Percentiles rank a stretch among this genome's conserved stretches.
Evolutionary conservation across 2,797 vertebrate genomes (phyloP).

Genomic region (Yasuhikotakia modesta): DNA sequence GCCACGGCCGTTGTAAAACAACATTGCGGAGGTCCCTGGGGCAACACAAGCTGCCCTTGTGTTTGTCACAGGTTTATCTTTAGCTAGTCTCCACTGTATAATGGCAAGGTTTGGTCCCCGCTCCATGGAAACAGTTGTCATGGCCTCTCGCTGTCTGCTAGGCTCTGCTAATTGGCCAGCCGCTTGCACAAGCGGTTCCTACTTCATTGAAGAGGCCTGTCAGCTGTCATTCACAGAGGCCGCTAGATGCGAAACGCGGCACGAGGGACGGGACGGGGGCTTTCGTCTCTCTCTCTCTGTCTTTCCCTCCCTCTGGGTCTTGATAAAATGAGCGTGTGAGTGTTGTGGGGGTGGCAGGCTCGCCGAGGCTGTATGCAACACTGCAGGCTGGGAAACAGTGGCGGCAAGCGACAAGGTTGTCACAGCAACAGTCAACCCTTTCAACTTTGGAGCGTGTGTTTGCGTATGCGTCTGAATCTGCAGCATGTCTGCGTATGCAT

Average conservation of each 20-base stretch:
- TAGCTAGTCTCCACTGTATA: slow-evolving; percentile 53
- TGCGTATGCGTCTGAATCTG: slow-evolving; percentile 39
- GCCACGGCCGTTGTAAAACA: neutral
- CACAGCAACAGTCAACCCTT: slow-evolving; percentile 58
- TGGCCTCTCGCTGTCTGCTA: slow-evolving; percentile 51
- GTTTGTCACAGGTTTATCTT: slow-evolving; percentile 62
- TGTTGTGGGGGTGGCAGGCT: slow-evolving; percentile 54
- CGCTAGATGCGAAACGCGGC: slow-evolving; percentile 20
- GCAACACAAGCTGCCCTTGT: slow-evolving; percentile 22
- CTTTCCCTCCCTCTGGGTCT: neutral
- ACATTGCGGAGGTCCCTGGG: slow-evolving; percentile 9
- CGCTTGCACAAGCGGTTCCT: slow-evolving; percentile 37
- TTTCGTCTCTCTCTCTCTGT: slow-evolving; percentile 23
- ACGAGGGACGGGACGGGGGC: neutral
- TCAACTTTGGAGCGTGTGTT: slow-evolving; percentile 32
- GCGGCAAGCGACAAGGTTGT: slow-evolving; percentile 54
- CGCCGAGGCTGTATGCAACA: slow-evolving; percentile 41
- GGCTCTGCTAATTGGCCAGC: slow-evolving; percentile 52
- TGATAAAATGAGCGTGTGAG: slow-evolving; percentile 34
- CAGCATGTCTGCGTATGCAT: no score
- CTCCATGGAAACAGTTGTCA: slow-evolving; percentile 67
- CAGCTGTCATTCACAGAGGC: slow-evolving; percentile 38
- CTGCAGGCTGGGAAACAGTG: slow-evolving; percentile 46
- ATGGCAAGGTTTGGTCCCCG: slow-evolving; percentile 59
- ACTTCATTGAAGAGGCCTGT: slow-evolving; percentile 35